A percentile compares a stretch with the other conserved stretches of the same genome.
These are phyloP conservation scores for Andrena haemorrhoa DNA, from an alignment of 2,888 invertebrate species.

Conservation along the genomic window DNA sequence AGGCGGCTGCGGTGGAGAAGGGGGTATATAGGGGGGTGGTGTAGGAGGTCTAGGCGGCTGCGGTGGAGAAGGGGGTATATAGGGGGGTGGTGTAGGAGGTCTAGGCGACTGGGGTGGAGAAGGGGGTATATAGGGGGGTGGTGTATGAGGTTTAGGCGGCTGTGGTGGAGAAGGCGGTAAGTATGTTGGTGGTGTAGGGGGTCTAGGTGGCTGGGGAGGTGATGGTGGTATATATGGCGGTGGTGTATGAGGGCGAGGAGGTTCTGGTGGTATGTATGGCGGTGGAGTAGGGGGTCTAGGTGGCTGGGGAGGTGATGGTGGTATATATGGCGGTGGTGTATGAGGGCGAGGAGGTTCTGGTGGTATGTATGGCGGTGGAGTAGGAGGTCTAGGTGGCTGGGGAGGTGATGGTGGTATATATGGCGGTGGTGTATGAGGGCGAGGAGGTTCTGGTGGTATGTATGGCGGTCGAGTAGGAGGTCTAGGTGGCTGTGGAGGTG, in stretches of 20 bases:
- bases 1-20: constrained; percentile 48
- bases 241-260: neutral
- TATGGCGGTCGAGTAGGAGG: constrained; percentile 52
- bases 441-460: constrained; percentile 30
- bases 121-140: constrained; percentile 13
- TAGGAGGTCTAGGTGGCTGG: constrained; percentile 46
- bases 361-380: constrained; percentile 42
- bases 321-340: constrained; percentile 26
- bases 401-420: constrained; percentile 51
- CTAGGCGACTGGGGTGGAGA: constrained; percentile 14
- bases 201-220: constrained; percentile 39
- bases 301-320: constrained; percentile 47
- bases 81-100: neutral
- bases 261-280: constrained; percentile 54
- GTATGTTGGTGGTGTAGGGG: neutral
- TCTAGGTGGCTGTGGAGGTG: constrained; percentile 44
- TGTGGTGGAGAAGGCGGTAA: too few relatives aligned
- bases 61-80: constrained; percentile 41
- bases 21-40: constrained; percentile 38
- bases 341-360: constrained; percentile 13
- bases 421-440: neutral
- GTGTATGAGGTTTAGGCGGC: constrained; percentile 9
- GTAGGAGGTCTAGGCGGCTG: neutral
- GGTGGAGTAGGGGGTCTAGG: constrained; percentile 36
- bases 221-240: constrained; percentile 21